Conservation (phyloP, 2,888 invertebrate genomes). For the Chrysina gloriosa region DNA sequence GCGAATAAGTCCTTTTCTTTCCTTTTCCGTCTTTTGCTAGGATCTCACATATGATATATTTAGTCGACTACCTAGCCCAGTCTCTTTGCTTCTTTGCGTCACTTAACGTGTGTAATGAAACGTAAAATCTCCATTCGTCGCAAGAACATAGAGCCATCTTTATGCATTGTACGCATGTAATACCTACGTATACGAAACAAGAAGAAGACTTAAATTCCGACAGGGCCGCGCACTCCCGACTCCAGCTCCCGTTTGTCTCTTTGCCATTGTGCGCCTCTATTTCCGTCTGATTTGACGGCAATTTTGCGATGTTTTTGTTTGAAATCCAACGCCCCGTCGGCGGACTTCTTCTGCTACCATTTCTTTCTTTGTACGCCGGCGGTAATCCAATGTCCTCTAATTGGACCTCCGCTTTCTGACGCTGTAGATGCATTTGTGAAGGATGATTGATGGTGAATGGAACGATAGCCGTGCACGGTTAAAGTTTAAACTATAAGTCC, state of each 20-base stretch:
- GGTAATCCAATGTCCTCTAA: constrained; percentile 3
- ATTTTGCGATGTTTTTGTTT: not conserved
- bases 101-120: constrained; percentile 26
- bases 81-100: not conserved
- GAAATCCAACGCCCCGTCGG: not conserved
- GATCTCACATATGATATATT: no score
- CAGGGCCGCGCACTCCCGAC: no score
- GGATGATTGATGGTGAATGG: not conserved
- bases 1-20: no score
- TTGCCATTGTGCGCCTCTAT: not conserved
- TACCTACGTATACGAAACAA: not conserved
- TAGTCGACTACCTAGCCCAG: no score
- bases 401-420: not conserved
- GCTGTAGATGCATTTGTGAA: not conserved
- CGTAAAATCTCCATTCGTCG: constrained; percentile 1
- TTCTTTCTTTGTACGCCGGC: not conserved
- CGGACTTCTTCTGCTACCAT: not conserved
- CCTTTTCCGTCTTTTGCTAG: no score
- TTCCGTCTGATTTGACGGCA: not conserved
- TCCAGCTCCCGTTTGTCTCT: no score
- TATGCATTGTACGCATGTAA: not conserved
- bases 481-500: not conserved
- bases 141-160: no score
- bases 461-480: not conserved
- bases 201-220: not conserved